Evolutionary conservation across 2,113 vertebrate species (phyloP), one percentile per base, ranked within the genome.

Genomic region (Xerus inauris): DNA sequence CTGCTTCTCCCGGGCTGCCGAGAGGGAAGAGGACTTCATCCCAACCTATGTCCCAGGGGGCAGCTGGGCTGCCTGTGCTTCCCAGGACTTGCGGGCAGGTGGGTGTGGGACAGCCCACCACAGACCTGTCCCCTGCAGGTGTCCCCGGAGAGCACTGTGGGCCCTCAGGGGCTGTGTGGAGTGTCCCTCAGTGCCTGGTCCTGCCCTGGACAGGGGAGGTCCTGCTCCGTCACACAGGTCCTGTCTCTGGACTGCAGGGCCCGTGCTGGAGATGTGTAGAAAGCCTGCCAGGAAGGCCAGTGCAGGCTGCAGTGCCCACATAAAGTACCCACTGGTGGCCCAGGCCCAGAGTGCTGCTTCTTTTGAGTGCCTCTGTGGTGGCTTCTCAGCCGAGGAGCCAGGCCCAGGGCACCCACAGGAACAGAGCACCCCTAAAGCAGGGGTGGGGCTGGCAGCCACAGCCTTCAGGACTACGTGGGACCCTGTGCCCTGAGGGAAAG

Each of bases 191-290:
- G 57, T 12, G 42, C 0, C 0, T 2, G 9, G 8, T 9, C 71
- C 0, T 22, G 6, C 5, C 35, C 47, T 1, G 2, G 1, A 42
- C 65, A 1, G 17, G 35, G 71, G 12, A 19, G 40, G 10, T 1
- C 28, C 59, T 28, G 71, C 20, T 19, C 11, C 9, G 35, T 35
- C 20, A 11, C 16, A 3, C 32, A 26, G 77, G 32, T 22, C 32
- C 9, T 20, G 49, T 2, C 19, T 4, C 40, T 54, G 42, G 45
- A 8, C n/a, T 49, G 22, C 71, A 16, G 35, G 65, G 35, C 49
- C 35, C 0, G 0, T 0, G 28, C 49, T 13, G 0, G 57, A 32
- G 38, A 40, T 19, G 17, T 7, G 1, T n/a, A 54, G 12, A 49
- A 19, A 0, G 0, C 32, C 11, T 8, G 6, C 10, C 1, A 3